Base-by-base conservation (phyloP, 2,888 invertebrate genomes). In the Onchidella celtica region DNA sequence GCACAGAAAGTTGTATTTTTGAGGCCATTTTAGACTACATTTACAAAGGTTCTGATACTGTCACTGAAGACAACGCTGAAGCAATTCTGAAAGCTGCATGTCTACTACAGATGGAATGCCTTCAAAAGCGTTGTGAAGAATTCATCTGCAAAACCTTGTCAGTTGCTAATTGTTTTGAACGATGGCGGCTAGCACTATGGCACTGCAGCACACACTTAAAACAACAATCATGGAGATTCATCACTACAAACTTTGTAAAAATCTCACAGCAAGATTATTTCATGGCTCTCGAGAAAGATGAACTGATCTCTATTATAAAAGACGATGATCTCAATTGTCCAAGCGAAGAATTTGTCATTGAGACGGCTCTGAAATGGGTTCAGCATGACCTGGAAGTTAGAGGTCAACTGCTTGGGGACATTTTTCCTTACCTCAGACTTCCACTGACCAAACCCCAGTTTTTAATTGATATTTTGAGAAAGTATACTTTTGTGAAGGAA, bases 251-350 rank as follows among this genome's bases (percentile, higher is more conserved):
- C 65, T 90, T 89, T 82, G 82, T 81, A n/a, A 82, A 87, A 2
- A 82, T 89, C n/a, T 87, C 87, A 32, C 81, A 86, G 61, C 86
- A 84, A 27, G 88, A 88, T 17, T 90, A 90, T 65, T 89, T 91
- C 81, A 82, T 88, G 34, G 81, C 85, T 95, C 92, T 96, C 96
- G 93, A 95, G 36, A 94, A 96, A 36, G 95, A 96, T 24, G 97
- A 97, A 91, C 94, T 98, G 36, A 95, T 95, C 83, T 95, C 95
- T 78, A 95, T 98, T 74, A 96, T 97, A 84, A 95, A 96, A 69
- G 96, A 92, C 75, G 97, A 97, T 90, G 96, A 97, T 90, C 94
- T 98, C 47, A 97, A 97, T 92, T 97, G 97, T 0, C 96, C 97
- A 87, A 97, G 96, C 90, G 98, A 98, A 92, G 97, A 96, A 55